Evolutionary conservation across 1,140 invertebrate genomes (phyloP), one percentile per base, ranked within the genome.

Genomic region (Panonychus citri): DNA sequence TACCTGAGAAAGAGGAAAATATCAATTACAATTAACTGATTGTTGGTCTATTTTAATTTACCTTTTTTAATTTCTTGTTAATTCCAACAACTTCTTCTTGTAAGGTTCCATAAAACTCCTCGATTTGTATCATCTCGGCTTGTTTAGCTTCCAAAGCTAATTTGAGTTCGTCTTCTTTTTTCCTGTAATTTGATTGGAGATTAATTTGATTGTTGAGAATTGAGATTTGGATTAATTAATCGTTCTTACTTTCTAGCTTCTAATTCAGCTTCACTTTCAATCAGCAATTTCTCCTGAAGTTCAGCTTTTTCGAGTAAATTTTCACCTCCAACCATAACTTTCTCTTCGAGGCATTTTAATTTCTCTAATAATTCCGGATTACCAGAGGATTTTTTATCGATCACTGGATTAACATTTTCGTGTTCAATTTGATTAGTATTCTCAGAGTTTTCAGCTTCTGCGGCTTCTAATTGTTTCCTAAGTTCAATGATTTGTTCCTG

Each of bases 291-390:
- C 62, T 96, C 85, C 66, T 98, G 91, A 10, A 83, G 78, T 69
- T 97, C 87, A 0, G 90, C 91, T 67, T 96, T 97, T 68, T 97
- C 91, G 56, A 98, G 74, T 10, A 99, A 75, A 74, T 99, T 98
- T 71, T 96, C 94, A 8, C 94, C 95, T 1, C 95, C 95, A 10
- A 97, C 84, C 24, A 98, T 77, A 53, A 99, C 91, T 68, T 94
- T 90, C 56, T 86, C 88, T 68, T 97, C 88, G 50, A 99, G 76
- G 24, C 81, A 81, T 60, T 82, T 77, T 55, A 98, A 76, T 67
- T 94, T 91, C 58, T 87, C 57, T 30, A 60, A 17, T 17, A 60
- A 17, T 43, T 59, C 57, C 21, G 26, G 25, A n/a, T 51, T 27
- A 30, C 5, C 30, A 34, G 30, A 12, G 5, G 5, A 7, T 34